Conservation (phyloP, 2,888 invertebrate species). For the Dorcus parallelipipedus region DNA sequence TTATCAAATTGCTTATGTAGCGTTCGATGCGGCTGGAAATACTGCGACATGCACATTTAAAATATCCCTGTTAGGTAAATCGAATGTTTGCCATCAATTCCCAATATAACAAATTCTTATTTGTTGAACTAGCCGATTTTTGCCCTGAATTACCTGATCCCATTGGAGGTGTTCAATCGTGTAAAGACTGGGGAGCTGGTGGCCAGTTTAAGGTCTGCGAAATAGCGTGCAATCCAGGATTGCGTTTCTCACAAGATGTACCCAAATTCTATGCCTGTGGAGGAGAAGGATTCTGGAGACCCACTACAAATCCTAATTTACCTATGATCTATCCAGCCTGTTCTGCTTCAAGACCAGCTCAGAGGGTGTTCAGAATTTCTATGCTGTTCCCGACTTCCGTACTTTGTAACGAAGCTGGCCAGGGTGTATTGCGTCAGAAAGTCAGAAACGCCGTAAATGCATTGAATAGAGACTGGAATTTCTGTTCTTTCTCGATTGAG, state of each 20-base stretch:
- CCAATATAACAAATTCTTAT: not conserved
- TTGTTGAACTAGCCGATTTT: constrained; percentile 68
- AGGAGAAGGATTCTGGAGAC: constrained; percentile 97
- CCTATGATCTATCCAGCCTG: constrained; percentile 89
- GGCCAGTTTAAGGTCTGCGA: constrained; percentile 95
- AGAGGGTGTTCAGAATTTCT: constrained; percentile 87
- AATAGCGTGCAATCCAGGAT: constrained; percentile 80
- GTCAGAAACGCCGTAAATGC: constrained; percentile 86
- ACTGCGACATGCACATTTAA: constrained; percentile 89
- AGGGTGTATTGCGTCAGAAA: constrained; percentile 85
- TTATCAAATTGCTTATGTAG: constrained; percentile 92
- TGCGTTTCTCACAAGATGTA: constrained; percentile 88
- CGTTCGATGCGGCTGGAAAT: constrained; percentile 88
- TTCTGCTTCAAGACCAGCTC: constrained; percentile 87
- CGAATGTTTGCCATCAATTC: not conserved
- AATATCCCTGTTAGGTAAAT: constrained; percentile 82
- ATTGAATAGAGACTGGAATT: constrained; percentile 93
- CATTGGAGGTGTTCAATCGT: constrained; percentile 85
- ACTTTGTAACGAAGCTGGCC: constrained; percentile 92
- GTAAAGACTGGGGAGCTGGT: constrained; percentile 95
- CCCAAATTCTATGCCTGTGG: constrained; percentile 97
- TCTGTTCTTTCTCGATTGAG: constrained; percentile 88
- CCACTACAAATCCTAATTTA: constrained; percentile 73
- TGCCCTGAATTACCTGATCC: constrained; percentile 88
- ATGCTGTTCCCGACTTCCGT: constrained; percentile 97